Conservation (phyloP, 64 coral and sea anemone genomes). For the Stichodactyla mertensii region DNA sequence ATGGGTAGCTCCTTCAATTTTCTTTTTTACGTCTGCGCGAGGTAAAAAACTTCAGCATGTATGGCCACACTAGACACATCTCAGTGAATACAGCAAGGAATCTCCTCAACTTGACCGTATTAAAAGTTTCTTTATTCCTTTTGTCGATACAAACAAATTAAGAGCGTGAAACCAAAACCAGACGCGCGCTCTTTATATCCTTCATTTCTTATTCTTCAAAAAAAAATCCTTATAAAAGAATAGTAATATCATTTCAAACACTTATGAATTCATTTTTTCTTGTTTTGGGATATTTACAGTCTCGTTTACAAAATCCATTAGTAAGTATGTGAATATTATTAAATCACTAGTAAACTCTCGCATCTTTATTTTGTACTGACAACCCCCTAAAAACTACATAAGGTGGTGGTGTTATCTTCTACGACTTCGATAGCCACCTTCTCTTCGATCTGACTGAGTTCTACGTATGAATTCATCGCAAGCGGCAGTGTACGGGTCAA, state of each 20-base stretch:
- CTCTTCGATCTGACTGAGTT: conserved; percentile 44
- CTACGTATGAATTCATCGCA: conserved; percentile 55
- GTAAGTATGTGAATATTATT: background rate
- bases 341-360: background rate
- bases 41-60: no score
- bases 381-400: background rate
- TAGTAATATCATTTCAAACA: background rate
- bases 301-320: background rate
- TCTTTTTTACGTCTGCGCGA: no score
- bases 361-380: background rate
- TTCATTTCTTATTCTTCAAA: background rate
- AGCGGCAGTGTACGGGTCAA: conserved; percentile 49
- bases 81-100: background rate
- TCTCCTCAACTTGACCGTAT: no score
- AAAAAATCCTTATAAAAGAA: conserved; percentile 5
- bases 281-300: background rate
- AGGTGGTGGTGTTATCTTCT: conserved; percentile 11
- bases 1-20: no score
- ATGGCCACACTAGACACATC: no score
- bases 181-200: background rate
- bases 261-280: background rate
- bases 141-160: background rate
- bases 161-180: background rate
- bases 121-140: background rate
- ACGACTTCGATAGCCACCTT: conserved; percentile 24